These are phyloP conservation scores for Brachypterus glaber DNA, from an alignment of 2,888 invertebrate species.

Conservation along the genomic window DNA sequence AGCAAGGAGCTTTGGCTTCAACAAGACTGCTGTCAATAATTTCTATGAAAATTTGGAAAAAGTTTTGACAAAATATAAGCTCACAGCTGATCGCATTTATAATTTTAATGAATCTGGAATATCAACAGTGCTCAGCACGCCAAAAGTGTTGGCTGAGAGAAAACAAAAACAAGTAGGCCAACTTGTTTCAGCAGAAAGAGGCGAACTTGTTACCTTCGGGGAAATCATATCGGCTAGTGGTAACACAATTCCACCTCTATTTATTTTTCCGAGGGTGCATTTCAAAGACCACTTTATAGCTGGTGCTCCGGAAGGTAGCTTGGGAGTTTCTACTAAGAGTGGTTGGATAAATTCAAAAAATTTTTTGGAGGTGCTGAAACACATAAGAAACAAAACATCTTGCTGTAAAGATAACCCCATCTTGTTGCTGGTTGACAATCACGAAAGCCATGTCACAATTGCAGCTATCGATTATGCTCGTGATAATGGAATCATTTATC, in stretches of 20 bases:
- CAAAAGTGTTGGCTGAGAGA: slow-evolving; percentile 2
- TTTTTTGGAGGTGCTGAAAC: slow-evolving; percentile 6
- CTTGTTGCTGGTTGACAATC: slow-evolving; percentile 13
- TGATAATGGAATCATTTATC: slow-evolving; percentile 13
- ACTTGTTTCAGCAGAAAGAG: background rate
- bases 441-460: slow-evolving; percentile 11
- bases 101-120: slow-evolving; percentile 3
- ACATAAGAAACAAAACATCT: slow-evolving; percentile 9
- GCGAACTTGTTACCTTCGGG: background rate
- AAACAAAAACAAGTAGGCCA: slow-evolving; percentile 2
- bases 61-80: background rate
- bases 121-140: background rate
- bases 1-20: background rate
- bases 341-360: background rate
- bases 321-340: background rate
- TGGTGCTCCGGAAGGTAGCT: too few relatives aligned
- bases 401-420: slow-evolving; percentile 10
- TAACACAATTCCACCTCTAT: slow-evolving; percentile 10
- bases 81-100: background rate
- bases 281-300: too few relatives aligned
- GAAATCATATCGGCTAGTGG: slow-evolving; percentile 1
- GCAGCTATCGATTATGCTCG: slow-evolving; percentile 11
- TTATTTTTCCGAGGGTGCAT: too few relatives aligned
- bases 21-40: background rate
- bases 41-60: slow-evolving; percentile 1